Percentiles rank a stretch among this genome's conserved stretches.
These are phyloP conservation scores for Endomychus coccineus DNA, from an alignment of 2,888 invertebrate genomes.

Conservation along the genomic window DNA sequence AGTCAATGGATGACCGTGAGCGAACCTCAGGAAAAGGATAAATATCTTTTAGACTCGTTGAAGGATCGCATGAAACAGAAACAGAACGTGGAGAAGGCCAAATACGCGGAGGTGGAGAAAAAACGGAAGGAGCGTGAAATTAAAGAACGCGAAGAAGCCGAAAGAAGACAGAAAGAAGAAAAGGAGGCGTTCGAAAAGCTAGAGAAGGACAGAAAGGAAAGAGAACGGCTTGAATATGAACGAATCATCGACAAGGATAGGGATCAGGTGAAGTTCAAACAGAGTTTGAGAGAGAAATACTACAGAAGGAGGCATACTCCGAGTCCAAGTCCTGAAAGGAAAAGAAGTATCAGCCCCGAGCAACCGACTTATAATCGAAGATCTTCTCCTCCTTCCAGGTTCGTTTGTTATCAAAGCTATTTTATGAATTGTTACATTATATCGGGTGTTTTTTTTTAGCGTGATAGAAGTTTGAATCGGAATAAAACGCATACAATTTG, in stretches of 20 bases:
- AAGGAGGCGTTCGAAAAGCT: constrained; percentile 33
- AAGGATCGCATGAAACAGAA: constrained; percentile 49
- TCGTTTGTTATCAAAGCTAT: too few relatives aligned
- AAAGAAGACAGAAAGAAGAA: constrained; percentile 39
- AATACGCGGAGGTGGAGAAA: constrained; percentile 36
- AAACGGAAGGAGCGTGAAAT: constrained; percentile 39
- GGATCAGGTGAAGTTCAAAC: constrained; percentile 35
- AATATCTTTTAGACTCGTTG: constrained; percentile 45
- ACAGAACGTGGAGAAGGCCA: constrained; percentile 44
- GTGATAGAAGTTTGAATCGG: too few relatives aligned
- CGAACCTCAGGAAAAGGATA: constrained; percentile 42
- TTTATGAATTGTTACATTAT: too few relatives aligned
- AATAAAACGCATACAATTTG: too few relatives aligned
- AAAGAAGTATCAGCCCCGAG: constrained; percentile 8
- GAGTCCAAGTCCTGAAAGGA: constrained; percentile 25
- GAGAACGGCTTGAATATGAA: constrained; percentile 38
- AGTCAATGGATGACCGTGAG: constrained; percentile 49
- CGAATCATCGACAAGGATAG: constrained; percentile 33
- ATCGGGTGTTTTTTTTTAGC: too few relatives aligned
- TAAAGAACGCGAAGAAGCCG: constrained; percentile 37
- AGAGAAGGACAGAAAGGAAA: constrained; percentile 31
- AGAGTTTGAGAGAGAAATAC: constrained; percentile 38
- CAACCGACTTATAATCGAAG: constrained; percentile 3
- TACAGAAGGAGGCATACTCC: constrained; percentile 29
- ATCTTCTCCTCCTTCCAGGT: too few relatives aligned